Evolutionary conservation across 92 coral and sea anemone genomes (phyloP).

Genomic region (Palythoa caribaeorum): DNA sequence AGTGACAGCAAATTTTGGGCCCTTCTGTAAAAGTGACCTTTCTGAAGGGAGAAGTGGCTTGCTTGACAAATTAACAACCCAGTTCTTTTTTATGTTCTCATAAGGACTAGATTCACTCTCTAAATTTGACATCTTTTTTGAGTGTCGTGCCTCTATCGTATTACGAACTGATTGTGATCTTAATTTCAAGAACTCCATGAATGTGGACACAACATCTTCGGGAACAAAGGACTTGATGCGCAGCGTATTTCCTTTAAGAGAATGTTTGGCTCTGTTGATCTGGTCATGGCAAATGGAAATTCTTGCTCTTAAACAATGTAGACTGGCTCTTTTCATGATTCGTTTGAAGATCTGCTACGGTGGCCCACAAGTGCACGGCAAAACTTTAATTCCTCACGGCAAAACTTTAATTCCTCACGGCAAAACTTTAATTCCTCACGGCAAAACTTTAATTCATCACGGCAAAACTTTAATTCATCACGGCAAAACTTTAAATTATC

Average conservation of each 20-base stretch:
- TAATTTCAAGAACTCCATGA: constrained; percentile 11
- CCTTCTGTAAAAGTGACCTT: constrained; percentile 8
- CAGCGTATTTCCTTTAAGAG: background rate
- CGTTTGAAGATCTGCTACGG: constrained; percentile 42
- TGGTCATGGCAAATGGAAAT: constrained; percentile 50
- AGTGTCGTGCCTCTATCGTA: constrained; percentile 17
- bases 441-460: background rate
- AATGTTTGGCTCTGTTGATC: background rate
- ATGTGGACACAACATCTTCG: constrained; percentile 16
- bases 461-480: background rate
- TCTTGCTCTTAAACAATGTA: constrained; percentile 50
- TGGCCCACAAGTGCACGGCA: too few species aligned
- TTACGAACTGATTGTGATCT: constrained; percentile 9
- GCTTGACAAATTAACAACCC: constrained; percentile 9
- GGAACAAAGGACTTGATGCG: constrained; percentile 20
- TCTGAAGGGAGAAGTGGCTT: constrained; percentile 23
- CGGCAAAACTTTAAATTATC: background rate
- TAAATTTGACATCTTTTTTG: constrained; percentile 4
- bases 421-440: background rate
- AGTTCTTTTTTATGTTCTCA: constrained; percentile 6
- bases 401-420: too few species aligned
- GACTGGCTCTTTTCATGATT: constrained; percentile 51
- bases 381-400: too few species aligned
- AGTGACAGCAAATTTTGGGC: constrained; percentile 38
- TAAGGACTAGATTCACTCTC: constrained; percentile 13